A percentile compares a stretch with the other conserved stretches of the same genome.
phyloP scores from a whole-genome alignment of 2,797 vertebrate species.

The Pseudochirops corinnae region DNA sequence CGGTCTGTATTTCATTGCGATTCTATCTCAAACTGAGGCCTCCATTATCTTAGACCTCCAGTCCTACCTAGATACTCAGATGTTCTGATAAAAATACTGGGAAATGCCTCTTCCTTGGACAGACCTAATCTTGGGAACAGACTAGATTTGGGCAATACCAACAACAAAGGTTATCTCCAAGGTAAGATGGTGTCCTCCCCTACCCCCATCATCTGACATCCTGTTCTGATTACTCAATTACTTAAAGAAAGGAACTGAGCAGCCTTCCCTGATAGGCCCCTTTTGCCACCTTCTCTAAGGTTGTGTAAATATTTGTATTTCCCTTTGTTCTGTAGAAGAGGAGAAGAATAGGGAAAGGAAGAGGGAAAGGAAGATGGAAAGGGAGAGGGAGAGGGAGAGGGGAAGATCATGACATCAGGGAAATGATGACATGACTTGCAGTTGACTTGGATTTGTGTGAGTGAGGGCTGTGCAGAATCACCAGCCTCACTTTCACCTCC shows the following conservation, averaged over 20 bases:
- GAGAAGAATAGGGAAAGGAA: no score
- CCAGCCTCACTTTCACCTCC: no score
- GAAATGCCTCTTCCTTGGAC: neutral
- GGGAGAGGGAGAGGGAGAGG: no score
- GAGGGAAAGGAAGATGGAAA: no score
- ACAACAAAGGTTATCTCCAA: neutral
- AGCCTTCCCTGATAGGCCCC: neutral
- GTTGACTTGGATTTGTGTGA: no score
- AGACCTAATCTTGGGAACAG: neutral
- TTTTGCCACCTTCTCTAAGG: neutral
- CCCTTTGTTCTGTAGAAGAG: neutral
- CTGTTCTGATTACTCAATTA: neutral
- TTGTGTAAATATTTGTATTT: neutral
- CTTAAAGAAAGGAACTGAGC: neutral
- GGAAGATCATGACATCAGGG: no score
- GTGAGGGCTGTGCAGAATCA: no score
- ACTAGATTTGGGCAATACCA: neutral
- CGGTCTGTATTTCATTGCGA: neutral
- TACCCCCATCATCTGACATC: neutral
- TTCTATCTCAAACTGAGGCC: neutral
- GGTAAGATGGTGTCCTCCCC: neutral
- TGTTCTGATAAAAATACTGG: neutral
- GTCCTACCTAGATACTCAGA: neutral
- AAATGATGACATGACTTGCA: no score
- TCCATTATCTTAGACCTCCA: neutral